phyloP scores from a whole-genome alignment of 1,140 invertebrate genomes.

The Metopolophium dirhodum region DNA sequence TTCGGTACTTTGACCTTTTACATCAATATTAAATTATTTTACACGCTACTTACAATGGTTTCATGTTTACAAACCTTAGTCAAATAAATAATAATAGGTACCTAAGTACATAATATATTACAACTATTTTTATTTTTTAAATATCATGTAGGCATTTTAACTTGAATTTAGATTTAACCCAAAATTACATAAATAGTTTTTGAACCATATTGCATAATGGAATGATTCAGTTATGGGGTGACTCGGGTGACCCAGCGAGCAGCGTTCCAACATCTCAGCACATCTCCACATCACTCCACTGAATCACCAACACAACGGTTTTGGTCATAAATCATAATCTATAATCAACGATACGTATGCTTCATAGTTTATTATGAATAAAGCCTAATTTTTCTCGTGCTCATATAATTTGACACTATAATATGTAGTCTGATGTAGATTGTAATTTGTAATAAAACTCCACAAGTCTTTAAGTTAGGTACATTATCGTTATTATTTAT shows the following conservation, averaged over 20 bases:
- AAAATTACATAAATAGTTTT: not conserved
- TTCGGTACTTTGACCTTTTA: not conserved
- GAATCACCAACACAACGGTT: not conserved
- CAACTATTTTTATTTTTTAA: not conserved
- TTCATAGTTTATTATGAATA: too few relatives aligned
- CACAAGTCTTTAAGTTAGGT: too few relatives aligned
- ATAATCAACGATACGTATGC: too few relatives aligned
- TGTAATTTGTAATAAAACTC: too few relatives aligned
- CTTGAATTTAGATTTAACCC: not conserved
- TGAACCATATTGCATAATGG: not conserved
- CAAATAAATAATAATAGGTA: too few relatives aligned
- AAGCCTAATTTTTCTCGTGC: too few relatives aligned
- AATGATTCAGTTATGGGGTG: not conserved
- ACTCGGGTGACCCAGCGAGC: not conserved
- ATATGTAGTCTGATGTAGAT: too few relatives aligned
- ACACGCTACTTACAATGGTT: not conserved
- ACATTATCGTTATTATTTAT: too few relatives aligned
- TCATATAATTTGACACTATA: too few relatives aligned
- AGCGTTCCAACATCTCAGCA: not conserved
- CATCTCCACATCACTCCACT: not conserved
- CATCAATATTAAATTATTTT: not conserved
- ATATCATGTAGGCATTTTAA: not conserved
- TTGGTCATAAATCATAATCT: not conserved
- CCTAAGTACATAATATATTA: too few relatives aligned
- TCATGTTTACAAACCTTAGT: not conserved